phyloP scores from a whole-genome alignment of 2,113 vertebrate genomes.

The Pheucticus melanocephalus region DNA sequence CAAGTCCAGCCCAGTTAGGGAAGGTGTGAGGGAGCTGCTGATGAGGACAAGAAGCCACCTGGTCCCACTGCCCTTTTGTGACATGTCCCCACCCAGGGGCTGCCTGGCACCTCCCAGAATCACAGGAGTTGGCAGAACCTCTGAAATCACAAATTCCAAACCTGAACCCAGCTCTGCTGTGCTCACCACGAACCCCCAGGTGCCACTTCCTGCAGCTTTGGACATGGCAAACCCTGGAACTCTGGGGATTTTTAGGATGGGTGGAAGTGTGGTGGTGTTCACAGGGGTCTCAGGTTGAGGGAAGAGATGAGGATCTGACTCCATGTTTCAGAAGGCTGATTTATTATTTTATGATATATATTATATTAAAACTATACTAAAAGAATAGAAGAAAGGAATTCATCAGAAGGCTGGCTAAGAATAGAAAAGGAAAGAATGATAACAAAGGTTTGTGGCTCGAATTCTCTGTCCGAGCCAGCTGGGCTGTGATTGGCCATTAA shows the following conservation, averaged over 20 bases:
- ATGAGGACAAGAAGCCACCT: neutral
- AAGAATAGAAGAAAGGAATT: no score
- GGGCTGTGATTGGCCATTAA: no score
- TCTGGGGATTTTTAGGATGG: neutral
- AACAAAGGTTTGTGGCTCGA: no score
- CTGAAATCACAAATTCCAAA: neutral
- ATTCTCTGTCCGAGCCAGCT: no score
- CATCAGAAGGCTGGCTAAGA: no score
- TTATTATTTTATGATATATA: no score
- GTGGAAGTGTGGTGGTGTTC: neutral
- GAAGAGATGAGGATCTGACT: no score
- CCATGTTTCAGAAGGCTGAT: no score
- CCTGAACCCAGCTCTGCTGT: rapidly evolving
- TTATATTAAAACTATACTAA: no score
- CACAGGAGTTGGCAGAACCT: neutral
- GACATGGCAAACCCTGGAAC: neutral
- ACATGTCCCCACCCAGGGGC: neutral
- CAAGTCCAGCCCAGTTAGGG: neutral
- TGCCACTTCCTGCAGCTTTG: neutral
- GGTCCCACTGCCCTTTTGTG: neutral
- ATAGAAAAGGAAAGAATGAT: no score
- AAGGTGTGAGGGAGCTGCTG: neutral
- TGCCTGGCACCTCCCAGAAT: neutral
- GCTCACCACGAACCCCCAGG: neutral
- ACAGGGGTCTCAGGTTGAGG: no score